A percentile compares a stretch with the other conserved stretches of the same genome.
Evolutionary conservation across 2,797 vertebrate genomes (phyloP).

Genomic region (Hephaestus fuliginosus): DNA sequence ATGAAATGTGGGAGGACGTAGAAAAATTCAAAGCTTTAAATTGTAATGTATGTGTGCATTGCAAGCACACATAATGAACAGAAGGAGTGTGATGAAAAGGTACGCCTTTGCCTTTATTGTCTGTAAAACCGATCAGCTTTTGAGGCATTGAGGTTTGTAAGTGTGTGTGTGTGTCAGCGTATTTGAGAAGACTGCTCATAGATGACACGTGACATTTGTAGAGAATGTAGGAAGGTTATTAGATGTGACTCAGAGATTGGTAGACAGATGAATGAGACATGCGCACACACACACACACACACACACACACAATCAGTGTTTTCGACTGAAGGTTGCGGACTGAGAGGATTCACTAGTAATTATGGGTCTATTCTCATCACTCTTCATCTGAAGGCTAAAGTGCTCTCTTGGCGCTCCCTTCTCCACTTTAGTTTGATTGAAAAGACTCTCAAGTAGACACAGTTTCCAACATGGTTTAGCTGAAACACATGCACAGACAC

Average conservation of each 20-base stretch:
- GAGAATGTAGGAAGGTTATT: slow-evolving; percentile 8
- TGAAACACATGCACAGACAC: slow-evolving; percentile 20
- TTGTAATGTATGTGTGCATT: neutral
- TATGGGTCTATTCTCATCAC: slow-evolving; percentile 74
- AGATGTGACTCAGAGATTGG: slow-evolving; percentile 50
- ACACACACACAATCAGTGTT: slow-evolving; percentile 29
- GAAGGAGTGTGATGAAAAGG: neutral
- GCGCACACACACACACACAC: slow-evolving; percentile 1
- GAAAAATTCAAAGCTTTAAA: slow-evolving; percentile 1
- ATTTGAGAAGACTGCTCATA: slow-evolving; percentile 14
- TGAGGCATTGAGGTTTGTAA: slow-evolving; percentile 14
- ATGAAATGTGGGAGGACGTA: neutral
- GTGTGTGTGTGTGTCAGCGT: neutral
- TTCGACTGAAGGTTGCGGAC: slow-evolving; percentile 57
- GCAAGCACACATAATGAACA: neutral
- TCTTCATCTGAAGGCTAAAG: slow-evolving; percentile 74
- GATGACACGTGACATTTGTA: slow-evolving; percentile 52
- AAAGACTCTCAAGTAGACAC: slow-evolving; percentile 62
- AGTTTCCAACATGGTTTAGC: slow-evolving; percentile 41
- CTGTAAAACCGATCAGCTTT: slow-evolving; percentile 4
- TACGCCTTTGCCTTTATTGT: slow-evolving; percentile 1
- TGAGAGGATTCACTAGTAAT: slow-evolving; percentile 72
- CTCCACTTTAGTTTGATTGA: slow-evolving; percentile 75
- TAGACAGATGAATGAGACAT: slow-evolving; percentile 33
- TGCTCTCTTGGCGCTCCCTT: slow-evolving; percentile 72